A percentile compares a stretch with the other conserved stretches of the same genome.
Evolutionary conservation across 2,888 invertebrate genomes (phyloP).

Genomic region (Trilocha varians): DNA sequence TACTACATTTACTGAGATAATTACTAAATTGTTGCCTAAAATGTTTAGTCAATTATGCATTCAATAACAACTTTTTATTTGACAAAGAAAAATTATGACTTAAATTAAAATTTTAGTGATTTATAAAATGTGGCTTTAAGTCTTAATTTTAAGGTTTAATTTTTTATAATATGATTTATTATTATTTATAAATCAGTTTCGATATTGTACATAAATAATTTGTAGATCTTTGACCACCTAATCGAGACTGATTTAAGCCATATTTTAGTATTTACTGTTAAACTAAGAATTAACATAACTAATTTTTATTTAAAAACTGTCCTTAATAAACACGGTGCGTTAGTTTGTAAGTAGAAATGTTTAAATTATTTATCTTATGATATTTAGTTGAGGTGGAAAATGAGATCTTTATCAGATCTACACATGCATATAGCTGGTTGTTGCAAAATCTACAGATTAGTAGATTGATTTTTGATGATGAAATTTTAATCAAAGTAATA

Average conservation of each 20-base stretch:
- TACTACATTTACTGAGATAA: too few species aligned
- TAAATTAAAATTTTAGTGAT: constrained; percentile 4
- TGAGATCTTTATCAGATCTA: not conserved
- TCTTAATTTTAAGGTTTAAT: constrained; percentile 24
- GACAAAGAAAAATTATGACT: too few species aligned
- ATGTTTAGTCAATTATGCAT: too few species aligned
- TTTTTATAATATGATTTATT: constrained; percentile 12
- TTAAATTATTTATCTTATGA: not conserved
- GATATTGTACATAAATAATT: constrained; percentile 38
- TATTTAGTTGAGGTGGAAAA: not conserved
- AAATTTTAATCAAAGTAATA: too few species aligned
- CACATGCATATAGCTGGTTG: too few species aligned
- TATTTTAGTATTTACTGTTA: constrained; percentile 34
- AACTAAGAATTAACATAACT: constrained; percentile 11
- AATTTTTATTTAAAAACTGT: constrained; percentile 6
- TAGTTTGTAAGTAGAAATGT: not conserved
- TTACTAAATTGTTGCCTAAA: too few species aligned
- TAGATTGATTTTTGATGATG: too few species aligned
- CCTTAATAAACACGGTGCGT: not conserved
- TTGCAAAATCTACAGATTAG: too few species aligned
- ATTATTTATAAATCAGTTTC: constrained; percentile 37
- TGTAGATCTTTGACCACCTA: constrained; percentile 39
- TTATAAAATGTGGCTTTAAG: constrained; percentile 26
- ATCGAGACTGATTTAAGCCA: constrained; percentile 63
- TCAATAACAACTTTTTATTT: too few species aligned